Percentiles rank a stretch among this genome's conserved stretches.
These are phyloP conservation scores for Tachypleus tridentatus DNA, from an alignment of 1,140 invertebrate species.

Conservation along the genomic window DNA sequence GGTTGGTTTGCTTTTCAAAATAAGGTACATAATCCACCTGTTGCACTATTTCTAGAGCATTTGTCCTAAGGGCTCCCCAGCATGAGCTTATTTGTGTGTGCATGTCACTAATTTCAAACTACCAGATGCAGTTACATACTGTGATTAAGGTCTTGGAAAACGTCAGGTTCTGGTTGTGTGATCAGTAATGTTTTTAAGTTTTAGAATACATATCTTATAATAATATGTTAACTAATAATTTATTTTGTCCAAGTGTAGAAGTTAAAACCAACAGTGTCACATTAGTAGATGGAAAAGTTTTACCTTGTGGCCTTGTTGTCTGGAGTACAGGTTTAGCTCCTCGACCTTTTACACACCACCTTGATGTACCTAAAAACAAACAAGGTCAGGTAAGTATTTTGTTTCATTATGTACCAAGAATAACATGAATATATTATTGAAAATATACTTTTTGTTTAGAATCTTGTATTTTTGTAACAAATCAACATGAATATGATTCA, in stretches of 20 bases:
- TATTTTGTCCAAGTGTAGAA: conserved; percentile 22
- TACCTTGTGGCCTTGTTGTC: conserved; percentile 37
- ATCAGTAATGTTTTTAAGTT: background rate
- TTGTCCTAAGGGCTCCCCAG: no score
- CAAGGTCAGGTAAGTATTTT: conserved; percentile 30
- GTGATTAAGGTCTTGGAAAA: background rate
- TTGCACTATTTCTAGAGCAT: no score
- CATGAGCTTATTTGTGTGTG: no score
- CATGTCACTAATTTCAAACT: no score
- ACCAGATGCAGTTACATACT: no score
- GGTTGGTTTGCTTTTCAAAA: no score
- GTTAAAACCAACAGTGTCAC: conserved; percentile 30
- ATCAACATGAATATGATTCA: no score
- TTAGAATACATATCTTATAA: background rate
- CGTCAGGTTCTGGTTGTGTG: background rate
- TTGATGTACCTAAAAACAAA: conserved; percentile 29
- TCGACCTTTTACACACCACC: conserved; percentile 26
- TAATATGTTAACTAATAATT: background rate
- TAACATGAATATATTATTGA: no score
- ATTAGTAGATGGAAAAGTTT: conserved; percentile 28
- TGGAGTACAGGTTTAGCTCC: conserved; percentile 37
- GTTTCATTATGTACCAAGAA: background rate
- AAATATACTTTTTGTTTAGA: no score
- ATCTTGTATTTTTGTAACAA: no score
- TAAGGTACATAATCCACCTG: no score